These are phyloP conservation scores for Rotaria magnacalcarata DNA, from an alignment of 2,888 invertebrate species.

Conservation along the genomic window DNA sequence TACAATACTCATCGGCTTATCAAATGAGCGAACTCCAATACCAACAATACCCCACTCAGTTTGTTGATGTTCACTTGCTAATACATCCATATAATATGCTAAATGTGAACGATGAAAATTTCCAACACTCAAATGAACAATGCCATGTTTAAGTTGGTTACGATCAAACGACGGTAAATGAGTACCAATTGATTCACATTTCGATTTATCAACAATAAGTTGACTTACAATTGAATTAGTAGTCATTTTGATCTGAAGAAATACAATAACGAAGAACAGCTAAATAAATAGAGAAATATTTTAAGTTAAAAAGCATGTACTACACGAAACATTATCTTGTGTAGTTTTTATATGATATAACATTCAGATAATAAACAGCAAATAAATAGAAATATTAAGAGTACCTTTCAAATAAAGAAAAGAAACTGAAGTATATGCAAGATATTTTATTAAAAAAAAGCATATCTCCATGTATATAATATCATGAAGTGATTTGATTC, in stretches of 20 bases:
- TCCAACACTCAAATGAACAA: constrained; percentile 44
- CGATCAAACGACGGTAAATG: constrained; percentile 1
- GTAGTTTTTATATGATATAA: neutral
- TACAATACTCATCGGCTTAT: constrained; percentile 31
- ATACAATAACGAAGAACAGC: neutral
- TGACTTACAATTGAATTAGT: neutral
- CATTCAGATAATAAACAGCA: neutral
- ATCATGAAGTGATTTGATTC: no score
- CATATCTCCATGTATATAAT: no score
- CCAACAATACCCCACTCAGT: constrained; percentile 41
- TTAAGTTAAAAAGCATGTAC: neutral
- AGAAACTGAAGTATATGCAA: no score
- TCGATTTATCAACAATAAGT: neutral
- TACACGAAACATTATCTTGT: neutral
- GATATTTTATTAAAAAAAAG: no score
- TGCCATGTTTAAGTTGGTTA: constrained; percentile 8
- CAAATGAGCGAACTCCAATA: constrained; percentile 40
- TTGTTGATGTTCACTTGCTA: constrained; percentile 2
- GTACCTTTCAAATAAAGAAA: no score
- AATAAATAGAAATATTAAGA: neutral
- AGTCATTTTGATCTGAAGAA: neutral
- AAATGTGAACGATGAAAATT: constrained; percentile 44
- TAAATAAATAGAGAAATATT: neutral
- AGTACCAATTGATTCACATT: neutral
- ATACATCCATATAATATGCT: constrained; percentile 38